Evolutionary conservation across 1,140 invertebrate species (phyloP), one percentile per base, ranked within the genome.

Genomic region (Coptotermes formosanus): DNA sequence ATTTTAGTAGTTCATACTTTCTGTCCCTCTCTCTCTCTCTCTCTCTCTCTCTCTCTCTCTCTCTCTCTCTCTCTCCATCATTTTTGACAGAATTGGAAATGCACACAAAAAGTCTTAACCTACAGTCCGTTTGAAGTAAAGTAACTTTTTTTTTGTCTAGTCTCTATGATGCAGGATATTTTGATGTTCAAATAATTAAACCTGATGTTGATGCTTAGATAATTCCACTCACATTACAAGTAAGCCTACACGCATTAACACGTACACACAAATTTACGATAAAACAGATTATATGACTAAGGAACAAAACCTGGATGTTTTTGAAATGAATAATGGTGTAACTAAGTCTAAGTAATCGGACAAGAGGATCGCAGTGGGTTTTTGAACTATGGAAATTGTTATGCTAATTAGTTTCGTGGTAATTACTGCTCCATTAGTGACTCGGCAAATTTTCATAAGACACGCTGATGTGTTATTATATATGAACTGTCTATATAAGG

Each of bases 381-480:
- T 75, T 75, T 75, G 64, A 75, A 75, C 64, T 75, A 75, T 75
- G 64, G 64, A 75, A 75, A 75, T 75, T 75, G 64, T 75, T 75
- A 75, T 75, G 64, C 64, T 75, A 75, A 75, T 75, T 75, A 75
- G 64, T 75, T 75, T 75, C 64, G 2, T n/a, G 30, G 64, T 75
- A 75, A 75, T 75, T 75, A 75, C 64, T 75, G 64, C 64, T 75
- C 64, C 64, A 75, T 75, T 75, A 75, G 64, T 75, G 64, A 75
- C 64, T 75, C 64, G 64, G 64, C 64, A 75, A 75, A 30, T 75
- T 75, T 75, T 75, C 64, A 75, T 75, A 75, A 75, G 64, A 75
- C 64, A 75, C 64, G 64, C 64, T n/a, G 64, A 75, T 75, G 64
- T 75, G n/a, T 75, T 75, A 75, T 75, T 75, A 75, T 75, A 30